Percentiles rank a stretch among this genome's conserved stretches.
phyloP scores from a whole-genome alignment of 2,888 invertebrate species.

The Cloeon dipterum region DNA sequence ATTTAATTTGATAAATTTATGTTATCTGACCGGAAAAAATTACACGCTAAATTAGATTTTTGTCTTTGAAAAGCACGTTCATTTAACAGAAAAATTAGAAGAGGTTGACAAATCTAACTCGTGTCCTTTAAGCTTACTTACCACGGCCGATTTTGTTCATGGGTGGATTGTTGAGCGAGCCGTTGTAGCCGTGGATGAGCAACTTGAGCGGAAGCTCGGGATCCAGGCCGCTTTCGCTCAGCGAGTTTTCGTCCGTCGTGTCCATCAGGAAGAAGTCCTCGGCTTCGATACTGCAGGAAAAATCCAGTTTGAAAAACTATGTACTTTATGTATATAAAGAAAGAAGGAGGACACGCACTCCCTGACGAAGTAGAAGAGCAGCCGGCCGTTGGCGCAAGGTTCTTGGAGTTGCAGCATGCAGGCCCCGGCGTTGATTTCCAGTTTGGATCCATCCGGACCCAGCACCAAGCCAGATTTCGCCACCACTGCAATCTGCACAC shows the following conservation, averaged over 20 bases:
- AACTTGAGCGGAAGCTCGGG: constrained; percentile 9
- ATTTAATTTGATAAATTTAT: no score
- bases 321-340: neutral
- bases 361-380: constrained; percentile 16
- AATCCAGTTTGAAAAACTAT: neutral
- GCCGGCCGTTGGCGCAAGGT: constrained; percentile 15
- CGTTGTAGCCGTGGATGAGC: constrained; percentile 11
- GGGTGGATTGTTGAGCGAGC: constrained; percentile 1
- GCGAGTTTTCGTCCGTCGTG: constrained; percentile 2
- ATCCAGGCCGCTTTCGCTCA: constrained; percentile 5
- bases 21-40: no score
- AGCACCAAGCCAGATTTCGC: no score
- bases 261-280: constrained; percentile 1
- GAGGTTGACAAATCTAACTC: no score
- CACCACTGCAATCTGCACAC: no score
- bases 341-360: no score
- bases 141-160: neutral
- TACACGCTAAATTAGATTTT: no score
- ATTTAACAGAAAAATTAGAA: no score
- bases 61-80: no score
- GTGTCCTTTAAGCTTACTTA: neutral
- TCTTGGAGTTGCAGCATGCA: constrained; percentile 17
- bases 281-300: neutral
- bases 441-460: no score
- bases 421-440: constrained; percentile 10